Conservation (phyloP, 2,113 vertebrate genomes). For the Chrysochloris asiatica region DNA sequence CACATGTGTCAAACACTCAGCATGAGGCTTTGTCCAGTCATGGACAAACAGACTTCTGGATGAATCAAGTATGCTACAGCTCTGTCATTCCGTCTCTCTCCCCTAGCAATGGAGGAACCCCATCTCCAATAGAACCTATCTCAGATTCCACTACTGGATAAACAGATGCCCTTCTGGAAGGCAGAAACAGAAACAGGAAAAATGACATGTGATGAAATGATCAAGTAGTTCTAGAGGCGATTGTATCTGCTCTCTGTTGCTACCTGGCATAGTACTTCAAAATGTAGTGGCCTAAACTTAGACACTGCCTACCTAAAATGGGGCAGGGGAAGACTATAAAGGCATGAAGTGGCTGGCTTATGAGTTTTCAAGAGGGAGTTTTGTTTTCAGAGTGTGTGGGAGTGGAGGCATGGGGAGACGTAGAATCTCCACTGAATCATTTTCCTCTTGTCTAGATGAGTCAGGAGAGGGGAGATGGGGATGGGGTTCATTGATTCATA, state of each 20-base stretch:
- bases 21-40: background rate
- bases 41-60: background rate
- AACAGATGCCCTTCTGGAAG: too few species aligned
- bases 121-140: background rate
- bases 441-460: too few species aligned
- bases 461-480: too few species aligned
- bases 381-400: too few species aligned
- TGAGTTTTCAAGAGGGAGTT: too few species aligned
- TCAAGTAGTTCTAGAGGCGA: background rate
- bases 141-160: background rate
- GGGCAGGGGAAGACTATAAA: too few species aligned
- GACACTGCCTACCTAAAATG: too few species aligned
- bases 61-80: background rate
- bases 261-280: background rate
- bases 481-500: too few species aligned
- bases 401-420: too few species aligned
- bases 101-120: background rate
- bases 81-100: background rate
- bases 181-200: background rate
- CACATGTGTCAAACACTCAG: background rate
- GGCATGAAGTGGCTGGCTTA: too few species aligned
- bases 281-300: too few species aligned
- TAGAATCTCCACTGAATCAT: too few species aligned
- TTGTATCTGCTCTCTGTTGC: background rate
- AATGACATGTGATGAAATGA: conserved; percentile 28